Percentiles rank a stretch among this genome's conserved stretches.
phyloP scores from a whole-genome alignment of 1,140 invertebrate species.

The Drosophila melanica region DNA sequence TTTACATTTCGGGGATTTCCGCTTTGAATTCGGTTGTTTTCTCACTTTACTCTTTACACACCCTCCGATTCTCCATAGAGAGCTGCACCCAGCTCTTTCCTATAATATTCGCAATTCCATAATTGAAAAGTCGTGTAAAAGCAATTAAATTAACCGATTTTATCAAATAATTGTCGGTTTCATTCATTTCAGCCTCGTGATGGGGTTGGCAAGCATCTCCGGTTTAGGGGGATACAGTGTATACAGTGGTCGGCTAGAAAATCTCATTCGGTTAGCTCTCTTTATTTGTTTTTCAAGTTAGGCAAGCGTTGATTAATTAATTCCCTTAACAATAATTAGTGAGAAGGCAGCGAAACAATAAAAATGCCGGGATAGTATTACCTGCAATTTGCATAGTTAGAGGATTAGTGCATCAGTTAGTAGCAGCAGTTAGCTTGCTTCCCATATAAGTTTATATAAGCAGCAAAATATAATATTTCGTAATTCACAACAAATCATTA shows the following conservation, averaged over 20 bases:
- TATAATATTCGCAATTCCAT: slow-evolving; percentile 55
- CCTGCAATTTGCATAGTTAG: slow-evolving; percentile 25
- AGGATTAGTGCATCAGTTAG: neutral
- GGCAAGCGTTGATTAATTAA: slow-evolving; percentile 15
- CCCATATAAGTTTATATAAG: slow-evolving; percentile 15
- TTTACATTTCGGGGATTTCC: slow-evolving; percentile 79
- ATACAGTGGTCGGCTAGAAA: neutral
- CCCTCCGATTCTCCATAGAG: neutral
- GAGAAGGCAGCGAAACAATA: slow-evolving; percentile 54
- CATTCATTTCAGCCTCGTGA: slow-evolving; percentile 5
- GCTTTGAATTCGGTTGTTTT: slow-evolving; percentile 45
- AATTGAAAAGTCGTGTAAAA: slow-evolving; percentile 72
- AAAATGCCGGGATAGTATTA: neutral
- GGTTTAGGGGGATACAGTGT: slow-evolving; percentile 10
- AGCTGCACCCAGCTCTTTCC: neutral
- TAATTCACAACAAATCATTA: slow-evolving; percentile 19
- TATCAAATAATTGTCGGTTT: slow-evolving; percentile 37
- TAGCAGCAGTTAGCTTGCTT: neutral
- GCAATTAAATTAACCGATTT: slow-evolving; percentile 56
- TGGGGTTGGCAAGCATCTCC: slow-evolving; percentile 21
- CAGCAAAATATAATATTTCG: slow-evolving; percentile 3
- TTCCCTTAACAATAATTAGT: slow-evolving; percentile 26
- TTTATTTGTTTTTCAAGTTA: neutral
- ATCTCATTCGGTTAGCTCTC: neutral
- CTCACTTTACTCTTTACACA: neutral